These are phyloP conservation scores for Conopomorpha cramerella DNA, from an alignment of 1,140 invertebrate species.

Conservation along the genomic window DNA sequence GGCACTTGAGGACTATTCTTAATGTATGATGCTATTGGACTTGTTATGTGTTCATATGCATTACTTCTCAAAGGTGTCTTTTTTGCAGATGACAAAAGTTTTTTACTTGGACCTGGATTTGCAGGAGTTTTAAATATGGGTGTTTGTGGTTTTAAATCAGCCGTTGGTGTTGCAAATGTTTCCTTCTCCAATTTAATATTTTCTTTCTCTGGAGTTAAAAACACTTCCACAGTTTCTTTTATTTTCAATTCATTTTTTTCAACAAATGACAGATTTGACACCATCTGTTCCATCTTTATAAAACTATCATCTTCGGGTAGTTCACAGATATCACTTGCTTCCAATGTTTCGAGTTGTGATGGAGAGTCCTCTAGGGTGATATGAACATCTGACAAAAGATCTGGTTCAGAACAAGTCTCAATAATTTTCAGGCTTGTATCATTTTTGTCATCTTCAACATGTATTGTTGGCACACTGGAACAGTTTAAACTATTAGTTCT, in stretches of 20 bases:
- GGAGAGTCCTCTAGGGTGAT: slow-evolving; percentile 4
- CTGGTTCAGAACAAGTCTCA: slow-evolving; percentile 28
- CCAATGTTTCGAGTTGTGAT: slow-evolving; percentile 6
- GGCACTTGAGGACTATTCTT: slow-evolving; percentile 28
- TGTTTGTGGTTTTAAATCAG: slow-evolving; percentile 7
- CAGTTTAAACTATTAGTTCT: no score
- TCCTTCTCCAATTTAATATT: background rate
- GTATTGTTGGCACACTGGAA: no score
- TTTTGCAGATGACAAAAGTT: slow-evolving; percentile 14
- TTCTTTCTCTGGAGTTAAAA: background rate
- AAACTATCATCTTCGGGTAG: slow-evolving; percentile 27
- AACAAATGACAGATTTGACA: no score
- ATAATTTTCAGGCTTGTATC: slow-evolving; percentile 21
- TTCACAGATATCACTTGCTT: no score
- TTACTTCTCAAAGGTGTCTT: slow-evolving; percentile 19
- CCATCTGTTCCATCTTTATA: slow-evolving; percentile 23
- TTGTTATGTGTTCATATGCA: slow-evolving; percentile 26
- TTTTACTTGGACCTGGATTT: slow-evolving; percentile 14
- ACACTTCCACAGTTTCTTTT: no score
- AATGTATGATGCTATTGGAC: slow-evolving; percentile 36
- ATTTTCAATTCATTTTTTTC: slow-evolving; percentile 1
- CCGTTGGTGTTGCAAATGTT: slow-evolving; percentile 9
- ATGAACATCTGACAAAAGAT: slow-evolving; percentile 8
- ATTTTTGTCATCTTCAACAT: slow-evolving; percentile 8
- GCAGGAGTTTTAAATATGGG: slow-evolving; percentile 24